These are phyloP conservation scores for Heteropelma amictum DNA, from an alignment of 2,888 invertebrate genomes.

Conservation along the genomic window DNA sequence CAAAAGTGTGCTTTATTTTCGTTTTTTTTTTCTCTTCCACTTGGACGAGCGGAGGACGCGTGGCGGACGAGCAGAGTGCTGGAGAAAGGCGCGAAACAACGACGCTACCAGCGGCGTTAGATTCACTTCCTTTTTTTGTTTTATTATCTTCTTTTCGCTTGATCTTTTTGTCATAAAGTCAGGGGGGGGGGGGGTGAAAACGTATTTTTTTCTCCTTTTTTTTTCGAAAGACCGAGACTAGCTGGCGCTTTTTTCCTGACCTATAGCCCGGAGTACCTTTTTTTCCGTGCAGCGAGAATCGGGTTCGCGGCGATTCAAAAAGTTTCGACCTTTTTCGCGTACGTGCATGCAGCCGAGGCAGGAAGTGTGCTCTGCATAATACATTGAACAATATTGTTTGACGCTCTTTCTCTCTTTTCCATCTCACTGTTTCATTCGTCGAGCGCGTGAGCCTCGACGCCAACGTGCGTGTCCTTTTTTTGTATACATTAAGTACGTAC, in stretches of 20 bases:
- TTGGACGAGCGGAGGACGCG: conserved; percentile 3
- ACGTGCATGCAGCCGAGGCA: neutral
- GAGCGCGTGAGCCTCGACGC: too few relatives aligned
- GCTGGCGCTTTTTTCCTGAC: conserved; percentile 33
- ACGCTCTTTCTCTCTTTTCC: neutral
- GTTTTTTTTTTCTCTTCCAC: conserved; percentile 19
- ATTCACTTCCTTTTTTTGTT: neutral
- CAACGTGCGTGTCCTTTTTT: too few relatives aligned
- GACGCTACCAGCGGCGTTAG: neutral
- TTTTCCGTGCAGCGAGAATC: conserved; percentile 7
- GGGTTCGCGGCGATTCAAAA: conserved; percentile 11
- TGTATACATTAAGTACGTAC: too few relatives aligned
- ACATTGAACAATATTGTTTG: neutral
- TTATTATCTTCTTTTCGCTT: neutral
- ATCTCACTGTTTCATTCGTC: neutral
- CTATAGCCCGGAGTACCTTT: conserved; percentile 39
- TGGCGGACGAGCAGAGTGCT: neutral
- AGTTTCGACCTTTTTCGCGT: conserved; percentile 7
- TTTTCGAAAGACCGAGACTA: conserved; percentile 2
- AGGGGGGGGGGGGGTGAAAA: conserved; percentile 29
- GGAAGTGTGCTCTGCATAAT: neutral
- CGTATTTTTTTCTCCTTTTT: conserved; percentile 2
- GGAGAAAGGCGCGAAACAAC: conserved; percentile 7
- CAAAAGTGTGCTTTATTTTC: neutral
- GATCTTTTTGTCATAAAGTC: conserved; percentile 38